Percentiles rank a stretch among this genome's conserved stretches.
These are phyloP conservation scores for Cremastinae sp. DNA, from an alignment of 2,888 invertebrate species.

Conservation along the genomic window DNA sequence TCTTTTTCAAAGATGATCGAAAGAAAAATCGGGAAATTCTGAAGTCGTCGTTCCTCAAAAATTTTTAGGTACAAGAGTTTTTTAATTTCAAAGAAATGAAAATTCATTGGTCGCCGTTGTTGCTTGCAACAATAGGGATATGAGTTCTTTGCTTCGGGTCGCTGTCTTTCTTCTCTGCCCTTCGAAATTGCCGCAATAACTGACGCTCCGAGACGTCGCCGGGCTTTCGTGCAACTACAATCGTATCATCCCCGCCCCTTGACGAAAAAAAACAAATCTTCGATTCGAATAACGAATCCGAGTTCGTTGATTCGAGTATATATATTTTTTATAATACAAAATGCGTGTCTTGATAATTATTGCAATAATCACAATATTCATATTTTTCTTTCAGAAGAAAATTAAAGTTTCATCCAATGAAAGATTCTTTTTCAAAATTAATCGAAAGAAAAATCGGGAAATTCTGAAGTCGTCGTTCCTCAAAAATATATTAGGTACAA, in stretches of 20 bases:
- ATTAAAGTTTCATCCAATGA: too few species aligned
- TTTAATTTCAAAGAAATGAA: constrained; percentile 68
- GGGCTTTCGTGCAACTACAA: constrained; percentile 19
- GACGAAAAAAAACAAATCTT: too few species aligned
- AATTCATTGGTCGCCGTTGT: constrained; percentile 74
- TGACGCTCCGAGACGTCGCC: constrained; percentile 65
- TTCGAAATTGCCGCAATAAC: constrained; percentile 80
- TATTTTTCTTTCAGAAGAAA: constrained; percentile 17
- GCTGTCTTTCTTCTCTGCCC: constrained; percentile 61
- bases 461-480: constrained; percentile 6
- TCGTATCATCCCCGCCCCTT: too few species aligned
- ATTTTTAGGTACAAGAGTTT: constrained; percentile 10
- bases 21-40: background rate
- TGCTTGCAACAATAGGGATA: too few species aligned
- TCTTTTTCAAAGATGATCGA: too few species aligned
- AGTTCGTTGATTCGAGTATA: too few species aligned
- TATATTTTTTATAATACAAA: too few species aligned
- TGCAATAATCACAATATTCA: too few species aligned
- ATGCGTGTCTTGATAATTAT: too few species aligned
- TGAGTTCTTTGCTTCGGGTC: constrained; percentile 42
- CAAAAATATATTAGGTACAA: constrained; percentile 14
- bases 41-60: constrained; percentile 13
- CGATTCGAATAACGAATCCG: too few species aligned
- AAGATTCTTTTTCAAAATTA: too few species aligned
- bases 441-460: background rate